Base-by-base conservation (phyloP, 1,140 invertebrate genomes). In the Drosophila chauvacae region DNA sequence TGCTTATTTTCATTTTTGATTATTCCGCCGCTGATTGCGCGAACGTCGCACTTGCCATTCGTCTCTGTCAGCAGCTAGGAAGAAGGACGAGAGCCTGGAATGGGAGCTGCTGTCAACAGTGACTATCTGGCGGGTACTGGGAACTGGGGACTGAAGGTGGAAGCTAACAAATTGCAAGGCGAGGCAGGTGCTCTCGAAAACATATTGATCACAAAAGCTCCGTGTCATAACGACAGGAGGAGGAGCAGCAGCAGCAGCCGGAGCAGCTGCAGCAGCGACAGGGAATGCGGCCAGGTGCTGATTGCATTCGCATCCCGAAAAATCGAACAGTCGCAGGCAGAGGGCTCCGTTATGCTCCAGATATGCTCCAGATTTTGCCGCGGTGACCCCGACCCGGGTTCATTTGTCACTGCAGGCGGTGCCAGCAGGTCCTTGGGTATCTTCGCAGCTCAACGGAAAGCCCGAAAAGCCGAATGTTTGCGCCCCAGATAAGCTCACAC, bases 1-100 rank as follows among this genome's bases (percentile, higher is more conserved):
- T 76, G 71, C 60, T 80, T 84, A 66, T 84, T 80, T 80, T 80
- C 73, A 76, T 64, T 76, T 76, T 76, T 76, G 72, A 76, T 76
- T 75, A 76, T 76, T 61, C 71, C 39, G 28, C 35, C 58, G 58
- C 58, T 63, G 58, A 74, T 76, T 53, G 71, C 70, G 71, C 56
- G 48, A 73, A 73, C 58, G 47, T 74, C 69, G 69, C 60, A 58
- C 73, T 65, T 75, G 48, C 39, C 73, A 77, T 77, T 77, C 73
- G 62, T 77, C 74, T 77, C 53, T 77, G 74, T 77, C 73, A 77
- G 55, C 69, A 72, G 70, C 73, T 57, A 41, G 45, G 44, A 53
- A 41, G 50, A 39, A 37, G 60, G 44, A 64, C 33, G 39, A 45
- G 23, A 18, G n/a, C n/a, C 23, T 6, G 26, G 37, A 4, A 6